phyloP scores from a whole-genome alignment of 2,888 invertebrate genomes.

The Epinotia ramella region DNA sequence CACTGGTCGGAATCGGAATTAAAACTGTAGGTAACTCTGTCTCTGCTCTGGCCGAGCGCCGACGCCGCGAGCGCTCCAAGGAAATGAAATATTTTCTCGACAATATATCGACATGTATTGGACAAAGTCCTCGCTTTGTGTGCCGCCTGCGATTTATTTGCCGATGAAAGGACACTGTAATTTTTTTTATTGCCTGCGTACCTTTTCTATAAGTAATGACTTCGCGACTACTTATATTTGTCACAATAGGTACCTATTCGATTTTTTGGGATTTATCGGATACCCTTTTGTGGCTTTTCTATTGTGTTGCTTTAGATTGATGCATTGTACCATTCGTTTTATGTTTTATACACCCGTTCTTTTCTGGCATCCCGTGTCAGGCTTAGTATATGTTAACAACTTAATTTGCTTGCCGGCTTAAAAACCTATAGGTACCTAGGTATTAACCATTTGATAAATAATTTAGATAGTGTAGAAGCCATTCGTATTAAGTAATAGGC shows the following conservation, averaged over 20 bases:
- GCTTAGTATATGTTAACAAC: neutral
- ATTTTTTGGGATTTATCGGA: slow-evolving; percentile 39
- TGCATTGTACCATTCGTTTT: slow-evolving; percentile 33
- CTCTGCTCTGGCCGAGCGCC: slow-evolving; percentile 14
- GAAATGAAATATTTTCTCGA: slow-evolving; percentile 65
- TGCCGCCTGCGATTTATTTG: slow-evolving; percentile 63
- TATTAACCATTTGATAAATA: too few relatives aligned
- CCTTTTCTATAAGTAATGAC: slow-evolving; percentile 49
- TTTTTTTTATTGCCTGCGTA: slow-evolving; percentile 55
- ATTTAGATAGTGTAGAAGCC: too few relatives aligned
- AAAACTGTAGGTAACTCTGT: slow-evolving; percentile 30
- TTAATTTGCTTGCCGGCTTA: neutral
- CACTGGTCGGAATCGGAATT: slow-evolving; percentile 24
- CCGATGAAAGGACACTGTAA: slow-evolving; percentile 58
- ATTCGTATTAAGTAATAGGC: too few relatives aligned
- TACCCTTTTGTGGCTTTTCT: slow-evolving; percentile 35
- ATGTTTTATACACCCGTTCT: slow-evolving; percentile 5
- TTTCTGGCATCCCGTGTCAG: neutral
- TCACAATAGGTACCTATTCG: slow-evolving; percentile 45
- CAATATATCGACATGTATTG: slow-evolving; percentile 65
- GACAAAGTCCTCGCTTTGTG: slow-evolving; percentile 56
- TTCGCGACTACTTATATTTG: slow-evolving; percentile 46
- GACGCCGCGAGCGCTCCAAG: slow-evolving; percentile 46
- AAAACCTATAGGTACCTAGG: neutral
- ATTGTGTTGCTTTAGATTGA: slow-evolving; percentile 40